phyloP scores from a whole-genome alignment of 2,797 vertebrate species.

The Halcyon leucocephala region DNA sequence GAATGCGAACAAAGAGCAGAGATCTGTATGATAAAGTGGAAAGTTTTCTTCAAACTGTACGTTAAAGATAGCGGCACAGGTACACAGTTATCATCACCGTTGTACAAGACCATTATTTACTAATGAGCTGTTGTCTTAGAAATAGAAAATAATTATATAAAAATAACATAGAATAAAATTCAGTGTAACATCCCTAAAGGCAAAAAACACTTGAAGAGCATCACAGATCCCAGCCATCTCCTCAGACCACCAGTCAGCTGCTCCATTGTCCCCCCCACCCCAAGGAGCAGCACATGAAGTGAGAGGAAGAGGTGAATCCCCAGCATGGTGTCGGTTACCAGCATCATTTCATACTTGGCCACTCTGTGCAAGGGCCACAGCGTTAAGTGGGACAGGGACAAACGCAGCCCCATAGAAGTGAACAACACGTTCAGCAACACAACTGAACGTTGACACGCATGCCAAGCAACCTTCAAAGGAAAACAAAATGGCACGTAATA shows the following conservation, averaged over 20 bases:
- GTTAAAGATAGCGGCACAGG: neutral
- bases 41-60: neutral
- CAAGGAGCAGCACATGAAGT: accelerated
- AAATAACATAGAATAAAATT: accelerated
- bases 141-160: neutral
- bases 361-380: accelerated
- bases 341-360: accelerated
- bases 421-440: accelerated
- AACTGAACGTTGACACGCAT: accelerated
- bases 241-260: accelerated
- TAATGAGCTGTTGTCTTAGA: neutral
- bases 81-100: neutral
- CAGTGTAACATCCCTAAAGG: accelerated
- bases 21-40: accelerated
- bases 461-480: accelerated
- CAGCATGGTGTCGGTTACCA: accelerated
- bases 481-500: accelerated
- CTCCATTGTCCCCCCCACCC: neutral
- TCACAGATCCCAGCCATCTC: neutral
- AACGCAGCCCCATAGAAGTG: accelerated
- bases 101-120: neutral
- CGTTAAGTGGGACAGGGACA: accelerated
- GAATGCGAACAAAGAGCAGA: neutral
- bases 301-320: neutral
- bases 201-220: neutral